Evolutionary conservation across 2,797 vertebrate genomes (phyloP).

Genomic region (Cyclopterus lumpus): DNA sequence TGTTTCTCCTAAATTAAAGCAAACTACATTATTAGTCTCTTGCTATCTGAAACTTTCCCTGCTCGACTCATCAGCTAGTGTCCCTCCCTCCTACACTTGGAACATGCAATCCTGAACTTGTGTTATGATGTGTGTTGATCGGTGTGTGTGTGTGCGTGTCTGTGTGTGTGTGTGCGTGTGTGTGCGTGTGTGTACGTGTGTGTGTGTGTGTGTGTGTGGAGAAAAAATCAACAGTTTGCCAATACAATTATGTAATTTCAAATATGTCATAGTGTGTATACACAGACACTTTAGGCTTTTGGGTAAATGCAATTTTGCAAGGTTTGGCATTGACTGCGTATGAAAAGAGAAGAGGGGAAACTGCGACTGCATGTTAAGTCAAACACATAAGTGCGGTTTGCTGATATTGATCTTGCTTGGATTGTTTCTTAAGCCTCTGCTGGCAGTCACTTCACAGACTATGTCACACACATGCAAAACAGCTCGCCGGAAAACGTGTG

Average conservation of each 20-base stretch:
- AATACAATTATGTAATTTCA: slow-evolving; percentile 78
- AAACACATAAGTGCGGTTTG: slow-evolving; percentile 79
- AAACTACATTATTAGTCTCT: slow-evolving; percentile 39
- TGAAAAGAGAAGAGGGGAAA: slow-evolving; percentile 62
- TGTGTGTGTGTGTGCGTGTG: slow-evolving; percentile 17
- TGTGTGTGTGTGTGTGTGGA: slow-evolving; percentile 23
- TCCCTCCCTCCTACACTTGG: slow-evolving; percentile 31
- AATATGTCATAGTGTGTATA: slow-evolving; percentile 67
- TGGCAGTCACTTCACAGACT: slow-evolving; percentile 75
- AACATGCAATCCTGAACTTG: slow-evolving; percentile 37
- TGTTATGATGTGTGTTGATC: slow-evolving; percentile 25
- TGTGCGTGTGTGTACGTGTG: slow-evolving; percentile 16
- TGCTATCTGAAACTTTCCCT: slow-evolving; percentile 48
- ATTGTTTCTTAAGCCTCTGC: slow-evolving; percentile 80
- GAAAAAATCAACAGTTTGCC: slow-evolving; percentile 69
- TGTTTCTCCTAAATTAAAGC: slow-evolving; percentile 52
- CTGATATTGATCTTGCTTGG: slow-evolving; percentile 80
- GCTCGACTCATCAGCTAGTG: slow-evolving; percentile 37
- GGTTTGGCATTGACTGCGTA: slow-evolving; percentile 72
- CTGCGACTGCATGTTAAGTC: slow-evolving; percentile 75
- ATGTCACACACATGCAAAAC: slow-evolving; percentile 57
- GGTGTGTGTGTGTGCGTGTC: slow-evolving; percentile 16
- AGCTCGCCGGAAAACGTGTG: slow-evolving; percentile 60
- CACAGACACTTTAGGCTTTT: slow-evolving; percentile 65
- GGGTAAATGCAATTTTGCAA: slow-evolving; percentile 73